Conservation (phyloP, 2,888 invertebrate species). For the Drosophila buzzatii region DNA sequence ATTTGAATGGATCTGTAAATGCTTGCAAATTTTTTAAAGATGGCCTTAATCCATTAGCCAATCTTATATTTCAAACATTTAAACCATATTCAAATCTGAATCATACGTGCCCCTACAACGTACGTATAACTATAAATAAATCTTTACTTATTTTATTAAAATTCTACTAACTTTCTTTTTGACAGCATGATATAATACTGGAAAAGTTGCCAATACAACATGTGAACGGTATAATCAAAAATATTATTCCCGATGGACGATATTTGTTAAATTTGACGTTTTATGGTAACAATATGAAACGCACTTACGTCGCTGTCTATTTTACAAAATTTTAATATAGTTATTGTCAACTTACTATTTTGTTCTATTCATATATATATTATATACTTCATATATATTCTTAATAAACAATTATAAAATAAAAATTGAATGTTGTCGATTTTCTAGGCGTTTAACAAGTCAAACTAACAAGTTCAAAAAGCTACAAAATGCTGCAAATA, state of each 20-base stretch:
- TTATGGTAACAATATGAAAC: neutral
- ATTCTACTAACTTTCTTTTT: neutral
- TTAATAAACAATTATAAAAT: no score
- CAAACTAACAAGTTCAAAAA: no score
- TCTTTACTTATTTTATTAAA: neutral
- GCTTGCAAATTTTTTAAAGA: constrained; percentile 40
- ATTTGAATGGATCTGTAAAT: constrained; percentile 28
- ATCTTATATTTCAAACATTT: constrained; percentile 17
- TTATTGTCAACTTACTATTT: no score
- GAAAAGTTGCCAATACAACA: constrained; percentile 44
- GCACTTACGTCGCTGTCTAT: constrained; percentile 24
- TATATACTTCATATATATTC: no score
- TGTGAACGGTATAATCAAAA: constrained; percentile 28
- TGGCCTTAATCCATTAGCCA: constrained; percentile 47
- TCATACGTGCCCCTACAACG: constrained; percentile 55
- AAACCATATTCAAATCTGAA: constrained; percentile 44
- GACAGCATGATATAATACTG: neutral
- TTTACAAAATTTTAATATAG: constrained; percentile 33
- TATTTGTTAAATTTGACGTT: constrained; percentile 44
- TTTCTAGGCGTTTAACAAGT: no score
- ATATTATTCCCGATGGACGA: constrained; percentile 47
- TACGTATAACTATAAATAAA: neutral
- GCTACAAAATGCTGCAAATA: no score
- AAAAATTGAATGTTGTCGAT: no score
- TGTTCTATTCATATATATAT: no score